These are phyloP conservation scores for Drosophila kikkawai DNA, from an alignment of 1,140 invertebrate species.

Conservation along the genomic window DNA sequence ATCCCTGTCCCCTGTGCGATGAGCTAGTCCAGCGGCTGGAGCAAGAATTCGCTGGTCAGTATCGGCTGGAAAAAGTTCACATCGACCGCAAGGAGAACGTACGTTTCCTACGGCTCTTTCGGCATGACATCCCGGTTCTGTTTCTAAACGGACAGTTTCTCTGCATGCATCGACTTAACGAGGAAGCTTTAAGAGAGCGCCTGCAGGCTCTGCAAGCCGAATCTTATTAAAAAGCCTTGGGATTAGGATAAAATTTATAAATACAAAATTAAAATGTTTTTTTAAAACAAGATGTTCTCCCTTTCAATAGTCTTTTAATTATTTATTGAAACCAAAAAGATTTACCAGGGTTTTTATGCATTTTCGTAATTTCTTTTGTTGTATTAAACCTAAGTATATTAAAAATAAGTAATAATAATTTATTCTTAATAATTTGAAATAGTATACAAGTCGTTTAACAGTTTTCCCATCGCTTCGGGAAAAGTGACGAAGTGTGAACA, in stretches of 20 bases:
- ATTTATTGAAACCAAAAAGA: no score
- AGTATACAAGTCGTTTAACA: no score
- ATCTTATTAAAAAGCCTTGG: neutral
- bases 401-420: neutral
- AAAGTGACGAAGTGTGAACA: neutral
- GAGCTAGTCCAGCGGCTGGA: slow-evolving; percentile 90
- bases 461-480: neutral
- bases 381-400: no score
- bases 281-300: neutral
- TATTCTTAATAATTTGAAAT: neutral
- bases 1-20: slow-evolving; percentile 93
- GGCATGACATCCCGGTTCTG: slow-evolving; percentile 94
- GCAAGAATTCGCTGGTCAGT: slow-evolving; percentile 86
- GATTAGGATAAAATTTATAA: no score
- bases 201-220: slow-evolving; percentile 57
- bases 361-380: no score
- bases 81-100: slow-evolving; percentile 91
- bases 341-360: no score
- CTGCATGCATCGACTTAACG: slow-evolving; percentile 92
- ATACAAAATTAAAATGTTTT: neutral
- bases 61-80: slow-evolving; percentile 90
- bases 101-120: slow-evolving; percentile 90
- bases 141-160: slow-evolving; percentile 93
- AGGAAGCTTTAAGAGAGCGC: slow-evolving; percentile 85
- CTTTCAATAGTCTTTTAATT: neutral